Conservation (phyloP, 2,113 vertebrate genomes). For the Eira barbara region DNA sequence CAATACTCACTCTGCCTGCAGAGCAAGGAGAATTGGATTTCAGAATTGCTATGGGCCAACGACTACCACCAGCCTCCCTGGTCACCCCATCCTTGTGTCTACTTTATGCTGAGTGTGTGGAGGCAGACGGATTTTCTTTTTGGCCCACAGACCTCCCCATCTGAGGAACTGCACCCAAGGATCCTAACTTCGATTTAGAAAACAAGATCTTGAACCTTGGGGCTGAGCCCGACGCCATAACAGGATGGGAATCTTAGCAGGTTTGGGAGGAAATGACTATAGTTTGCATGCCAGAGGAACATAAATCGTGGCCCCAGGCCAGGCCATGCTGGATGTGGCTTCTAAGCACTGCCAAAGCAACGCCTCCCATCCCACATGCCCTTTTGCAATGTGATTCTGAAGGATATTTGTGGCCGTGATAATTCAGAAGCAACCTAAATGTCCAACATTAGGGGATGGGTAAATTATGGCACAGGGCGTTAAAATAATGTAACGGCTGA, state of each 20-base stretch:
- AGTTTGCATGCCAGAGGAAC: not conserved
- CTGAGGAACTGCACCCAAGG: not conserved
- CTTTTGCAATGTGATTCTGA: not conserved
- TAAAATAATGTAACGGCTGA: not conserved
- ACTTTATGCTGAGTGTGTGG: not conserved
- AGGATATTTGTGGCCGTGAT: not conserved
- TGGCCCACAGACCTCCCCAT: not conserved
- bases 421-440: not conserved
- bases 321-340: not conserved
- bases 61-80: not conserved
- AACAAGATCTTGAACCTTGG: not conserved
- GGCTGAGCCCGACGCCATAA: not conserved
- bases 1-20: not conserved
- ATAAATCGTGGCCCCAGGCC: not conserved
- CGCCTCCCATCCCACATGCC: rapidly evolving
- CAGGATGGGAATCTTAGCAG: not conserved
- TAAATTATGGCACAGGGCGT: not conserved
- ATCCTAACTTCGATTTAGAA: not conserved
- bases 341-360: not conserved
- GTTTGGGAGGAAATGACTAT: not conserved
- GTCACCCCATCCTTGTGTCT: too few relatives aligned
- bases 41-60: not conserved
- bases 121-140: not conserved
- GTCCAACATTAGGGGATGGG: not conserved
- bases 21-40: not conserved